Percentiles rank a stretch among this genome's conserved stretches.
These are phyloP conservation scores for Chauna torquata DNA, from an alignment of 2,113 vertebrate genomes.

Conservation along the genomic window DNA sequence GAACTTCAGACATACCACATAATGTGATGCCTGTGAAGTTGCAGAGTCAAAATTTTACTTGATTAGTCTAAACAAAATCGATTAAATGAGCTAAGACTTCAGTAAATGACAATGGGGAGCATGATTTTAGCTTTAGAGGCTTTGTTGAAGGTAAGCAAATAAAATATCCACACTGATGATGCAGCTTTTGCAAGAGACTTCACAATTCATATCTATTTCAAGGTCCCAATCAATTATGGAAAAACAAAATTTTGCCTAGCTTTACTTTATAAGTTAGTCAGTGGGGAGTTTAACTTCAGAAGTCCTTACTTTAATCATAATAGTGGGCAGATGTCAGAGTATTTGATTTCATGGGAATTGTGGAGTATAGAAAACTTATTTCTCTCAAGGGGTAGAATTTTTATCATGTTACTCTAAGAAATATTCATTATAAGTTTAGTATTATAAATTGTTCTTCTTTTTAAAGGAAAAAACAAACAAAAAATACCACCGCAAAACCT, in stretches of 20 bases:
- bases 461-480: neutral
- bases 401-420: neutral
- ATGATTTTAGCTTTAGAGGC: neutral
- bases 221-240: neutral
- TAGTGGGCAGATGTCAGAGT: neutral
- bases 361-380: neutral
- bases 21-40: neutral
- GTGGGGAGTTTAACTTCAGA: neutral
- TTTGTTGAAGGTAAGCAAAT: neutral
- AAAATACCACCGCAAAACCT: accelerated
- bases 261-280: neutral
- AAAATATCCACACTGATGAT: neutral
- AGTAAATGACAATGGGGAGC: neutral
- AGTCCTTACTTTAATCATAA: neutral
- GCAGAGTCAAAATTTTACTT: neutral
- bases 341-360: neutral
- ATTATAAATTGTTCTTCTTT: neutral
- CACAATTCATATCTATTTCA: accelerated
- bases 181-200: neutral
- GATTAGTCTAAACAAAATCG: neutral
- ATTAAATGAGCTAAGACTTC: neutral
- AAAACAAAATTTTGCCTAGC: neutral
- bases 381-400: neutral
- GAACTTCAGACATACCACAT: neutral
- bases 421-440: neutral